Conservation (phyloP, 2,113 vertebrate genomes). For the Epinephelus lanceolatus region DNA sequence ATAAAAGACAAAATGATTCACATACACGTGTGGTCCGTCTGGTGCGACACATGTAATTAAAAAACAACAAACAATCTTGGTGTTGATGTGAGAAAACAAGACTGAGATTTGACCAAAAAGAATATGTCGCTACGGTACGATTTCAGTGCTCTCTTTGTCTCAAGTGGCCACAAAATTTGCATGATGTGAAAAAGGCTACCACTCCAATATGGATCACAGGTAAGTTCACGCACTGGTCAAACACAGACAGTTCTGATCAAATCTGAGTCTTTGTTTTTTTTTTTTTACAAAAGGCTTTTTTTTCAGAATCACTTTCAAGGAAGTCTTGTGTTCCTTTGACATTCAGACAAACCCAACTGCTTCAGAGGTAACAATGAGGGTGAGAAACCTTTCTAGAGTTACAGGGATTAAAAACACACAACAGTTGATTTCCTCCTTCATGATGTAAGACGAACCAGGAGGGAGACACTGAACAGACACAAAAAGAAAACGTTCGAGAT, state of each 20-base stretch:
- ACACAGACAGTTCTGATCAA: slow-evolving; percentile 44
- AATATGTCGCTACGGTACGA: background rate
- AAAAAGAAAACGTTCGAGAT: slow-evolving; percentile 40
- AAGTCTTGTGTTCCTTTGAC: slow-evolving; percentile 57
- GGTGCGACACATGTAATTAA: slow-evolving; percentile 71
- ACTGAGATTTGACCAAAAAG: slow-evolving; percentile 53
- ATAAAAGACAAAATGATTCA: slow-evolving; percentile 94
- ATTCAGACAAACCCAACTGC: slow-evolving; percentile 48
- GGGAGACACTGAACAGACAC: slow-evolving; percentile 19
- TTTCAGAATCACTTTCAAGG: slow-evolving; percentile 41
- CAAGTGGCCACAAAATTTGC: slow-evolving; percentile 62
- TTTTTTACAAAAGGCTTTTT: slow-evolving; percentile 55
- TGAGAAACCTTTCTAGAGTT: slow-evolving; percentile 15
- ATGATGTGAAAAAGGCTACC: slow-evolving; percentile 40
- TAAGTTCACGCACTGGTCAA: slow-evolving; percentile 31
- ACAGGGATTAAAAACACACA: slow-evolving; percentile 19
- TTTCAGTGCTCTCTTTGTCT: slow-evolving; percentile 44
- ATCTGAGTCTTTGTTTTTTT: slow-evolving; percentile 46
- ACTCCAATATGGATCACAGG: slow-evolving; percentile 67
- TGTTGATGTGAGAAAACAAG: slow-evolving; percentile 64
- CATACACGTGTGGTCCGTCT: slow-evolving; percentile 79
- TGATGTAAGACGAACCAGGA: slow-evolving; percentile 4
- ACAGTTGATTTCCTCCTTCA: slow-evolving; percentile 28
- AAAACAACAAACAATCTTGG: slow-evolving; percentile 33
- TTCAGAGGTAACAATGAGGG: slow-evolving; percentile 50